phyloP scores from a whole-genome alignment of 2,888 invertebrate species.

The Acronicta aceris region DNA sequence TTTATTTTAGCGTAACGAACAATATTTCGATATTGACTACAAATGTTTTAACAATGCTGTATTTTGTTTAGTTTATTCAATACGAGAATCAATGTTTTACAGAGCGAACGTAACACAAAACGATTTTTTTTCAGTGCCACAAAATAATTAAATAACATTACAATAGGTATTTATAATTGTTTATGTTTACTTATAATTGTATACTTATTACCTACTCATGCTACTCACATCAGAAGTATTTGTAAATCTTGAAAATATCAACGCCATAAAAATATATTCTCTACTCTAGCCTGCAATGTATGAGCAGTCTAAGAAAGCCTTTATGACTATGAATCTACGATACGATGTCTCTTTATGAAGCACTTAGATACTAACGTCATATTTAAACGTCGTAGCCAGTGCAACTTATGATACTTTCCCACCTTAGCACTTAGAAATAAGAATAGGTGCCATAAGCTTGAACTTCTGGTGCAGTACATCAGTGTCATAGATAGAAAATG shows the following conservation, averaged over 20 bases:
- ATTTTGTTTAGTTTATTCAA: no score
- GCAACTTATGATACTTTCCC: slow-evolving; percentile 34
- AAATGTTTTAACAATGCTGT: slow-evolving; percentile 3
- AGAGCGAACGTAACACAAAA: no score
- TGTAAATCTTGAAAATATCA: no score
- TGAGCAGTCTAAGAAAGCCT: neutral
- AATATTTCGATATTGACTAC: slow-evolving; percentile 20
- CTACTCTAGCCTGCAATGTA: neutral
- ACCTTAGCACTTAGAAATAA: slow-evolving; percentile 32
- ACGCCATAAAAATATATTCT: neutral
- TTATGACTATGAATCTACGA: slow-evolving; percentile 5
- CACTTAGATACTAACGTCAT: slow-evolving; percentile 24
- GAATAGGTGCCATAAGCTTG: slow-evolving; percentile 15
- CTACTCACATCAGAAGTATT: no score
- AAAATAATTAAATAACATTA: no score
- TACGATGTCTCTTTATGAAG: slow-evolving; percentile 19
- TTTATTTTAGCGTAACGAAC: slow-evolving; percentile 57
- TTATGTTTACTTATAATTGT: no score
- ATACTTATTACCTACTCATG: no score
- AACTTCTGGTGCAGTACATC: slow-evolving; percentile 18
- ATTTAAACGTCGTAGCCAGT: slow-evolving; percentile 28
- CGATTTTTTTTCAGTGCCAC: no score
- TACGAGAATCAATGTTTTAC: no score
- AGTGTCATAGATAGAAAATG: slow-evolving; percentile 6
- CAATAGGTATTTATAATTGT: no score